Evolutionary conservation across 1,140 invertebrate genomes (phyloP).

Genomic region (Camponotus floridanus): DNA sequence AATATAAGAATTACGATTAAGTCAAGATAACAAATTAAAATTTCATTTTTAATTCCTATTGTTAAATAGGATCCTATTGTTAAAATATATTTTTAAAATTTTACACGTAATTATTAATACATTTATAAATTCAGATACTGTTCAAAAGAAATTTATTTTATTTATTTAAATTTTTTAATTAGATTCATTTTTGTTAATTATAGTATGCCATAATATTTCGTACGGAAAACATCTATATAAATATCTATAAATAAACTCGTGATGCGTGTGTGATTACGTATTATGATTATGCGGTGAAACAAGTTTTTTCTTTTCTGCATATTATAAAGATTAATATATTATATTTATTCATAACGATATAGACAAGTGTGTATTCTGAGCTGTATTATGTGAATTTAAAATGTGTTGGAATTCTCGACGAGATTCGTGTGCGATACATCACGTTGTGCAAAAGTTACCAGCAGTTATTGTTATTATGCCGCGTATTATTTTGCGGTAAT

Average conservation of each 20-base stretch:
- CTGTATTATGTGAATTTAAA: constrained; percentile 43
- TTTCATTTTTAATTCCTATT: background rate
- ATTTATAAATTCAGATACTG: background rate
- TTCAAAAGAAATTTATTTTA: background rate
- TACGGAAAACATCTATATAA: background rate
- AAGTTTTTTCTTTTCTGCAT: constrained; percentile 1
- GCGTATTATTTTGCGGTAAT: constrained; percentile 47
- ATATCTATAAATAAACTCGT: background rate
- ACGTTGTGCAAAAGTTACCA: constrained; percentile 31
- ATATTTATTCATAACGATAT: constrained; percentile 40
- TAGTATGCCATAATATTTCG: background rate
- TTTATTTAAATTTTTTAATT: background rate
- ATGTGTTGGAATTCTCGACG: constrained; percentile 12
- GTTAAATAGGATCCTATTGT: background rate
- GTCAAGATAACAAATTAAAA: no score
- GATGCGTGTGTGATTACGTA: background rate
- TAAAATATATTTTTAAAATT: background rate
- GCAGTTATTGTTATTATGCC: constrained; percentile 46
- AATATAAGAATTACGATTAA: background rate
- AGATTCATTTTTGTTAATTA: background rate
- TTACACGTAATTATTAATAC: background rate
- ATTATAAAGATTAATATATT: constrained; percentile 21
- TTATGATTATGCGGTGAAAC: background rate
- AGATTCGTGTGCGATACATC: constrained; percentile 18
- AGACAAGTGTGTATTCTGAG: background rate